Conservation (phyloP, 2,888 invertebrate species). For the Ochropleura plecta region DNA sequence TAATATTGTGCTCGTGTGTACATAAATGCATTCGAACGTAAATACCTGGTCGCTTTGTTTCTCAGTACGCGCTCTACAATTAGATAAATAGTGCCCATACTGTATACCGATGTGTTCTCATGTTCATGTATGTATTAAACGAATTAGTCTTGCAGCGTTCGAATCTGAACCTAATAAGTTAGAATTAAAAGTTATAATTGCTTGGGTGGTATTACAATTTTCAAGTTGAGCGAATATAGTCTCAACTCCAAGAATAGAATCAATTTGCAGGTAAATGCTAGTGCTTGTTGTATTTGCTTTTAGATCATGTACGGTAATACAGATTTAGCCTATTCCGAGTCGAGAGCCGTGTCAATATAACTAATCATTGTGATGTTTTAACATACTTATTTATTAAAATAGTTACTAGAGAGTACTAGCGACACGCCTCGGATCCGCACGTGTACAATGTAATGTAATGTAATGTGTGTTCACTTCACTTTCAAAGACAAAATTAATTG, state of each 20-base stretch:
- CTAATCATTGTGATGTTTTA: not conserved
- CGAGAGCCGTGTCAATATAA: not conserved
- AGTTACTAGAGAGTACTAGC: no score
- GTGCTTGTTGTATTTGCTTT: slow-evolving; percentile 2
- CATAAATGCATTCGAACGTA: slow-evolving; percentile 60
- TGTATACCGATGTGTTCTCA: slow-evolving; percentile 45
- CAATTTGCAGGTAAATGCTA: not conserved
- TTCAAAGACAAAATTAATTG: no score
- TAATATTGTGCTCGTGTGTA: slow-evolving; percentile 53
- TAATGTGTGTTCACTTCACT: no score
- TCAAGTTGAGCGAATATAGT: slow-evolving; percentile 23
- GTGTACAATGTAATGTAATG: no score
- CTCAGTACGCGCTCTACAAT: slow-evolving; percentile 50
- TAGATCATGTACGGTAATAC: not conserved
- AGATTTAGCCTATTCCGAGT: not conserved
- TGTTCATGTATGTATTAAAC: slow-evolving; percentile 18
- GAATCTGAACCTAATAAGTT: slow-evolving; percentile 34
- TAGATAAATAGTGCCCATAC: slow-evolving; percentile 43
- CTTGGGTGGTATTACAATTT: slow-evolving; percentile 12
- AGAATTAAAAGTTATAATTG: slow-evolving; percentile 10
- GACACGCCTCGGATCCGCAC: no score
- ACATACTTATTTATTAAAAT: not conserved
- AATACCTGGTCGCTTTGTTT: slow-evolving; percentile 60
- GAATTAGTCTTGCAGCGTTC: slow-evolving; percentile 20
- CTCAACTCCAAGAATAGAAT: slow-evolving; percentile 26